Base-by-base conservation (phyloP, 2,797 vertebrate species). In the Knipowitschia caucasica region DNA sequence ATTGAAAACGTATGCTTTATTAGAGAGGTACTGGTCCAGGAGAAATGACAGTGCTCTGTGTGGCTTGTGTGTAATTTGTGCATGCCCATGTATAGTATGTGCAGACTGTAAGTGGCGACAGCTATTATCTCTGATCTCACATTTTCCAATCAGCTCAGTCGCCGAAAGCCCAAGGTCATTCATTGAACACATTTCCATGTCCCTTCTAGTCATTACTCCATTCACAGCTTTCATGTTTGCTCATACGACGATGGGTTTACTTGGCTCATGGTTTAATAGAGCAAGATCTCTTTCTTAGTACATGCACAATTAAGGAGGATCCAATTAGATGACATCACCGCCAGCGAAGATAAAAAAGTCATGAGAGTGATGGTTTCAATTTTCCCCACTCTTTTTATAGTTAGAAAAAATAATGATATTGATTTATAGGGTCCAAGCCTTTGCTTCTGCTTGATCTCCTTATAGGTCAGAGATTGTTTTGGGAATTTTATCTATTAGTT, bases 1-100 rank as follows among this genome's bases (percentile, higher is more conserved):
- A 86, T 88, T 84, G 80, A 85, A 86, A 89, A 80, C 46, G 54
- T 81, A 84, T 77, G 83, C 59, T 83, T 86, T 86, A 86, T 80
- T 85, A 86, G 77, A 71, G 57, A 75, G 63, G 74, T 75, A 71
- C 75, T 80, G 36, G 14, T 75, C 65, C 54, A 55, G 53, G 57
- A 76, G 51, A 31, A 61, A 56, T 57, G 57, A 60, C 21, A 7
- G 30, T 25, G 68, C 54, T 45, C 56, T 56, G 26, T 18, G 25
- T 12, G n/a, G 43, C 14, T 36, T 8, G 57, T 46, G 70, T 68
- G 55, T 60, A 46, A 40, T 36, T 2, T 47, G 51, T 59, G 61
- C 57, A 45, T 55, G 5, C 29, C 59, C 1, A 18, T 31, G 27
- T 36, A 21, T n/a, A 7, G 60, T 38, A 56, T 49, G 55, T 39